A percentile compares a stretch with the other conserved stretches of the same genome.
These are phyloP conservation scores for Microcebus murinus DNA, from an alignment of 2,113 vertebrate species.

Conservation along the genomic window DNA sequence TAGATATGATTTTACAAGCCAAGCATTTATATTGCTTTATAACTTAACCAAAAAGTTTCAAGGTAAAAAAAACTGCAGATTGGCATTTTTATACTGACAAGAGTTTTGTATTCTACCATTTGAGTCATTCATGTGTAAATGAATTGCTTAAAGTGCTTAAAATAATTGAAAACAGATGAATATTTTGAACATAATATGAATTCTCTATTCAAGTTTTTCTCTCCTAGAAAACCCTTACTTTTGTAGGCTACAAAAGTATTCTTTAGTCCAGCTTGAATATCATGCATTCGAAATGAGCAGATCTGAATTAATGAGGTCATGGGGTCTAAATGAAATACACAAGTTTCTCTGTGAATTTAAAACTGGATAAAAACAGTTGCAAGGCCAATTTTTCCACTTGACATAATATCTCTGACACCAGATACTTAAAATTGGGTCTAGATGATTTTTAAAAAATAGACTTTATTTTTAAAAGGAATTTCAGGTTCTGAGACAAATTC, in stretches of 20 bases:
- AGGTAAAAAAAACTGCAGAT: not conserved
- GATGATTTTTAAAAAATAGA: not conserved
- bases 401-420: not conserved
- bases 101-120: not conserved
- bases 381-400: not conserved
- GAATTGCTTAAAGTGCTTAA: conserved; percentile 8
- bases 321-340: conserved; percentile 22
- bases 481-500: not conserved
- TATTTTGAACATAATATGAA: not conserved
- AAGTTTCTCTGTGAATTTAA: conserved; percentile 42
- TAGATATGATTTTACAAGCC: not conserved
- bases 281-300: conserved; percentile 24
- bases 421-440: not conserved
- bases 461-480: not conserved
- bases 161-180: conserved; percentile 54
- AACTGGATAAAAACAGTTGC: not conserved
- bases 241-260: not conserved
- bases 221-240: not conserved
- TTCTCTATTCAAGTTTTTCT: not conserved
- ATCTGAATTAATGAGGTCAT: conserved; percentile 60
- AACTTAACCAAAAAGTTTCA: not conserved
- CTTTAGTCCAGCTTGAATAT: not conserved
- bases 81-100: not conserved
- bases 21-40: not conserved
- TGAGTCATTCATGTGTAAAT: conserved; percentile 36